phyloP scores from a whole-genome alignment of 2,113 vertebrate species.

The Pogona vitticeps region DNA sequence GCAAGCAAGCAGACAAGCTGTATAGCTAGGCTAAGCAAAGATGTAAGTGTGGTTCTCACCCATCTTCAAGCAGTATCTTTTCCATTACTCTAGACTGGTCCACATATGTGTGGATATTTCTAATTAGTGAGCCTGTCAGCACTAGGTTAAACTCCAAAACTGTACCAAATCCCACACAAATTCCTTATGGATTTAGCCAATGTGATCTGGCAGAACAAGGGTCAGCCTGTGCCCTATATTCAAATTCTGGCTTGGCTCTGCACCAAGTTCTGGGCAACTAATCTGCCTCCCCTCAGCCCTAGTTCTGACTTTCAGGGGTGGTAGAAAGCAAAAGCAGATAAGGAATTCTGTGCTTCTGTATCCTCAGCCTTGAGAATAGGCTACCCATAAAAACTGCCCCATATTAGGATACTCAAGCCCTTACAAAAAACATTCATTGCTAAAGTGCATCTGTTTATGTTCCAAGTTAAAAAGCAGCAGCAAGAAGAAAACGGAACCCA shows the following conservation, averaged over 20 bases:
- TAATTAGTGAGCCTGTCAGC: background rate
- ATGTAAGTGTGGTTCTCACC: background rate
- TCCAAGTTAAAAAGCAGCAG: too few species aligned
- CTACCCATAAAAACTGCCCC: background rate
- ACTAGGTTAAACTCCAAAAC: background rate
- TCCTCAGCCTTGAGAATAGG: background rate
- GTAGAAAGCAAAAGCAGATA: background rate
- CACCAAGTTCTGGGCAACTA: background rate
- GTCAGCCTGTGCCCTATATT: background rate
- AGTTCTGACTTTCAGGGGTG: background rate
- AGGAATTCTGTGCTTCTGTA: background rate
- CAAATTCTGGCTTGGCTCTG: background rate
- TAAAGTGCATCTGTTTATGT: background rate
- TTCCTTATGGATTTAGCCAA: background rate
- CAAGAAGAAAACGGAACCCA: background rate
- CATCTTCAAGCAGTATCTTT: background rate
- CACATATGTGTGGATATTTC: background rate
- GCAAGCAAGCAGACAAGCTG: too few species aligned
- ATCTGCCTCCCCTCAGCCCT: background rate
- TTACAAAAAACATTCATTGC: background rate
- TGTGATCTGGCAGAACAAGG: background rate
- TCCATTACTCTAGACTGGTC: background rate
- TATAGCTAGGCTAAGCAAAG: too few species aligned
- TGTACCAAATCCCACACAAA: background rate
- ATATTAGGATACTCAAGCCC: background rate